Base-by-base conservation (phyloP, 2,113 vertebrate genomes). In the Eira barbara region DNA sequence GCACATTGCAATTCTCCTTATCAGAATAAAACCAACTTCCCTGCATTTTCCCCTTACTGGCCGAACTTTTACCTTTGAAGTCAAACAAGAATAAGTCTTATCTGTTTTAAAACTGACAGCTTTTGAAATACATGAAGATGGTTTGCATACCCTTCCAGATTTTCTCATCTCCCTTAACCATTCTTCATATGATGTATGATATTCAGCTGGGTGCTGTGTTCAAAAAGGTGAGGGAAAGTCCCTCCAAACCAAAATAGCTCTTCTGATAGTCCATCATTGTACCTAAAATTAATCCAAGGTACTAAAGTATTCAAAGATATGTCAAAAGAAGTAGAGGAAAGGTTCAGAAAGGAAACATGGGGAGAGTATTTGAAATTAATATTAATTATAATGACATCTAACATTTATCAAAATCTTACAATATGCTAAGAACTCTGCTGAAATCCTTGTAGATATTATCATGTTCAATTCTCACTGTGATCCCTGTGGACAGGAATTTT, bases 261-360 rank as follows among this genome's bases (percentile, higher is more conserved):
- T 97, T 82, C 78, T 67, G 78, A 92, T 93, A 95, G 84, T 97
- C 81, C 71, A 96, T 98, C 98, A 96, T 98, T 31, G 57, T 88
- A n/a, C 74, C 90, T 92, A 95, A 97, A 97, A 96, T 97, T 97
- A 98, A 98, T 97, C 65, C 94, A 89, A 47, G 76, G 11, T 98
- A 78, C 95, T 97, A 91, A 98, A 97, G 95, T 96, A 97, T 98
- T 98, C 93, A 96, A 97, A 96, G 88, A 97, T 29, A 95, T 97
- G 97, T 98, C 97, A 93, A 96, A 97, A 97, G 92, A 97, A 96
- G 88, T 97, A 21, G 88, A 97, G 87, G 97, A 78, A 95, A 97
- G 94, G 25, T 97, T 97, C 96, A 89, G 97, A 97, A 97, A 97
- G 96, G 97, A 98, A 98, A 98, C 97, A 98, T 57, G 65, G 94